These are phyloP conservation scores for Pegoplata infirma DNA, from an alignment of 2,888 invertebrate species.

Conservation along the genomic window DNA sequence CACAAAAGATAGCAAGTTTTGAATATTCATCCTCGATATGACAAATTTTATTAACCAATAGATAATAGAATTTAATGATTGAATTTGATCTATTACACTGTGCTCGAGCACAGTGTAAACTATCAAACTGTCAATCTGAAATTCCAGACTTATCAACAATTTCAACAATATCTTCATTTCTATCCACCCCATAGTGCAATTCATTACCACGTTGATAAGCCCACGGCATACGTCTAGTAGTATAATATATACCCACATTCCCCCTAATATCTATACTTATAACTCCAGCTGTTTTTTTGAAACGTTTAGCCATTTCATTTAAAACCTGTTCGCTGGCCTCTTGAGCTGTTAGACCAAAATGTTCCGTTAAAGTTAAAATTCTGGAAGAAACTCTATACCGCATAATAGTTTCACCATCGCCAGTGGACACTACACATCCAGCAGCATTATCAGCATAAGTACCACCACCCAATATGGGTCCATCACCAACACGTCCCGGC, in stretches of 20 bases:
- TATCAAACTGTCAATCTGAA: too few species aligned
- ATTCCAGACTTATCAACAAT: constrained; percentile 49
- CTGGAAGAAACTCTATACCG: constrained; percentile 87
- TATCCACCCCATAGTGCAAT: constrained; percentile 82
- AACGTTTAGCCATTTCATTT: constrained; percentile 83
- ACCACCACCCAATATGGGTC: constrained; percentile 84
- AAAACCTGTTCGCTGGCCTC: constrained; percentile 83
- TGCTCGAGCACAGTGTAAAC: too few species aligned
- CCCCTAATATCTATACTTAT: constrained; percentile 85
- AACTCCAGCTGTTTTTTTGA: constrained; percentile 87
- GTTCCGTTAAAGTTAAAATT: constrained; percentile 83
- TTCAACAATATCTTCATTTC: constrained; percentile 74
- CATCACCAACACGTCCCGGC: constrained; percentile 88
- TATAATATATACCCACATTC: constrained; percentile 84
- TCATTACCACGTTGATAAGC: constrained; percentile 80
- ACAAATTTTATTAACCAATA: too few species aligned
- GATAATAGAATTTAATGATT: too few species aligned
- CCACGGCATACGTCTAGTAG: constrained; percentile 85
- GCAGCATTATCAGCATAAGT: constrained; percentile 86
- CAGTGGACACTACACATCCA: constrained; percentile 90
- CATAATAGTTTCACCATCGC: constrained; percentile 90
- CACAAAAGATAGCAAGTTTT: too few species aligned
- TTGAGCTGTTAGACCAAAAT: constrained; percentile 80
- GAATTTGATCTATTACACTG: too few species aligned
- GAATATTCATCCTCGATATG: too few species aligned